Percentiles rank a stretch among this genome's conserved stretches.
Conservation (phyloP, 2,888 invertebrate species). For the Acholoe squamosa region DNA sequence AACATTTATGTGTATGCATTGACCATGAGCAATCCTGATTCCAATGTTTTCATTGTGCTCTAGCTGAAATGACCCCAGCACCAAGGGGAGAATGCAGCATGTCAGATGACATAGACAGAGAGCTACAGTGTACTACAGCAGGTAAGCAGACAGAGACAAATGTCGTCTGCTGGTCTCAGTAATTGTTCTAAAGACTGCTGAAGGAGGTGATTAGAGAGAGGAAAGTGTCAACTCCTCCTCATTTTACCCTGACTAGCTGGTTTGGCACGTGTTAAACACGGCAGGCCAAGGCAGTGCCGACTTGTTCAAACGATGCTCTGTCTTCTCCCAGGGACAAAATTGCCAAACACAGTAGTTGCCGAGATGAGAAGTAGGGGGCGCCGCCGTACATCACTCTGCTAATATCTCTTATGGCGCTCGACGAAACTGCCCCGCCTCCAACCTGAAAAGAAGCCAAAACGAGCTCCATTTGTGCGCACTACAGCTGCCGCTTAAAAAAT, state of each 20-base stretch:
- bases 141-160: too few species aligned
- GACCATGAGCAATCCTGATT: too few species aligned
- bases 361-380: neutral
- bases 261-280: neutral
- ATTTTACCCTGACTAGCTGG: neutral
- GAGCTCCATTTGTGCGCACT: neutral
- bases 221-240: neutral
- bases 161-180: too few species aligned
- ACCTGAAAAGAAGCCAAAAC: constrained; percentile 8
- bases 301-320: neutral
- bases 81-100: too few species aligned
- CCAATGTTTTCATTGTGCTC: too few species aligned
- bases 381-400: constrained; percentile 6
- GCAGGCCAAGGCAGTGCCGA: neutral
- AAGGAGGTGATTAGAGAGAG: neutral
- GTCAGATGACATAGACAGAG: too few species aligned
- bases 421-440: neutral
- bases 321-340: neutral
- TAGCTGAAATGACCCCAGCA: too few species aligned
- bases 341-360: neutral
- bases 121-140: too few species aligned
- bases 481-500: neutral
- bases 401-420: constrained; percentile 5
- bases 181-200: neutral
- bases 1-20: too few species aligned